Evolutionary conservation across 2,113 vertebrate genomes (phyloP).

Genomic region (Smithornis capensis): DNA sequence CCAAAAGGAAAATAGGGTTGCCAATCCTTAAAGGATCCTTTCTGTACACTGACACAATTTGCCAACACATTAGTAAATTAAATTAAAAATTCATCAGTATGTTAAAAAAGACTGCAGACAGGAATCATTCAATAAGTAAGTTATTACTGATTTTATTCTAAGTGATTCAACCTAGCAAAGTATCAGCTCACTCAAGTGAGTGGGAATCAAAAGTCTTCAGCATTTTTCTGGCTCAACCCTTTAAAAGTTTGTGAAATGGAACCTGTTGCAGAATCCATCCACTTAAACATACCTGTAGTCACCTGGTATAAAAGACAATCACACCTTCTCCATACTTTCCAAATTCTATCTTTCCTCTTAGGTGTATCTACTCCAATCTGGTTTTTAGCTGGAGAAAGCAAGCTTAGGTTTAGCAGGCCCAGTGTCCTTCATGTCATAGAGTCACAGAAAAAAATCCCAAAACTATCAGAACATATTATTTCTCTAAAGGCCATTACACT

Average conservation of each 20-base stretch:
- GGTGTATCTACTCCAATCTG: neutral
- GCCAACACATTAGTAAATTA: neutral
- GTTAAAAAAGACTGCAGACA: neutral
- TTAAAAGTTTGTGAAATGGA: neutral
- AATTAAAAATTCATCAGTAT: neutral
- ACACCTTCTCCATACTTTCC: neutral
- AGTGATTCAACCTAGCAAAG: neutral
- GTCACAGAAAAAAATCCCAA: neutral
- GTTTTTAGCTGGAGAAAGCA: neutral
- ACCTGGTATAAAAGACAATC: neutral
- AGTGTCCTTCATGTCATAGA: neutral
- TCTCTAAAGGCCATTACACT: neutral
- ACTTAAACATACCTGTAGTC: neutral
- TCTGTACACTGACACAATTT: neutral
- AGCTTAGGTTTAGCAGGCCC: neutral
- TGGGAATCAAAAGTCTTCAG: neutral
- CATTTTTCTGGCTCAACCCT: neutral
- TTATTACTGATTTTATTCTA: neutral
- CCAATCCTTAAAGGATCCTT: neutral
- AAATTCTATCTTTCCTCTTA: neutral
- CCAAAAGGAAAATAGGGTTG: neutral
- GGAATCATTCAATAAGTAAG: neutral
- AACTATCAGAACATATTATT: neutral
- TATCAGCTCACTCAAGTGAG: neutral
- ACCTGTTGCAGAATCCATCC: neutral